Evolutionary conservation across 30 jellyfish, hydroid and myxozoan genomes (phyloP).

Genomic region (Aurelia sp.): DNA sequence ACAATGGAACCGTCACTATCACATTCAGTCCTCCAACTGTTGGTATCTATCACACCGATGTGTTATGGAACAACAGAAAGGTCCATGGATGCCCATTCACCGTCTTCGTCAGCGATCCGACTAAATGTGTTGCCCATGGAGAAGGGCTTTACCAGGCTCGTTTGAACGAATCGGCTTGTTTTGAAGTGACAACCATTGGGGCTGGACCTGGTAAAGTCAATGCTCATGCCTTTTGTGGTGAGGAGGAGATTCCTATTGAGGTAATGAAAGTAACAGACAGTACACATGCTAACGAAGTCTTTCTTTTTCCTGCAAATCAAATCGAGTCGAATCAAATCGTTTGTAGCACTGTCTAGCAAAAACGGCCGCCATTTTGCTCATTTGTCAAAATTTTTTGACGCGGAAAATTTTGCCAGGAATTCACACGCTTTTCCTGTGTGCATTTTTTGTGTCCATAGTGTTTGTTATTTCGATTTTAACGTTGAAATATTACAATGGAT

Average conservation of each 20-base stretch:
- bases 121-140: slow-evolving; percentile 86
- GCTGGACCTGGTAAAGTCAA: slow-evolving; percentile 96
- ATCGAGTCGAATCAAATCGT: too few relatives aligned
- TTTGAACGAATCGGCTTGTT: slow-evolving; percentile 71
- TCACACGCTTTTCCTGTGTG: too few relatives aligned
- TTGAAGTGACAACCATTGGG: slow-evolving; percentile 91
- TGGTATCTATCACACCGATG: slow-evolving; percentile 79
- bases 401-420: too few relatives aligned
- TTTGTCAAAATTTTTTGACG: too few relatives aligned
- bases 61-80: slow-evolving; percentile 83
- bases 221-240: slow-evolving; percentile 66
- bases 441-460: too few relatives aligned
- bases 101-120: slow-evolving; percentile 87
- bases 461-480: too few relatives aligned
- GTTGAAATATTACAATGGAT: too few relatives aligned
- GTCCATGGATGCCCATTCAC: slow-evolving; percentile 91
- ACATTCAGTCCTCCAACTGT: slow-evolving; percentile 81
- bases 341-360: too few relatives aligned
- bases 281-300: too few relatives aligned
- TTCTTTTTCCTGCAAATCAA: too few relatives aligned
- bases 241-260: slow-evolving; percentile 69
- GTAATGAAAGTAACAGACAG: slow-evolving; percentile 1
- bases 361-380: too few relatives aligned
- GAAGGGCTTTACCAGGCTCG: slow-evolving; percentile 91
- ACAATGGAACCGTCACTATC: slow-evolving; percentile 66